Conservation (phyloP, 2,888 invertebrate species). For the Luperina nickerlii region DNA sequence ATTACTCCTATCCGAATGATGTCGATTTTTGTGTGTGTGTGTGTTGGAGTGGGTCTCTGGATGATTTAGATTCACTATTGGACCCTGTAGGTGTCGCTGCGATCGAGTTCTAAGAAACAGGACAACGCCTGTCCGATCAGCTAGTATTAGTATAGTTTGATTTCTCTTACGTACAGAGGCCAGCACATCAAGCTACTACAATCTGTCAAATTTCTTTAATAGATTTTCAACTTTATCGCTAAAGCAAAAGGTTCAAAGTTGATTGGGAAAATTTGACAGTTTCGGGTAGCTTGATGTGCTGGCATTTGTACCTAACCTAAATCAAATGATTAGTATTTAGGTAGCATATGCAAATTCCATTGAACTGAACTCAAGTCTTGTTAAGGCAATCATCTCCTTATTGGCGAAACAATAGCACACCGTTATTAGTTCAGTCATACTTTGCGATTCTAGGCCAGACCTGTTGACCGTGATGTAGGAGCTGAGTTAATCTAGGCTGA, state of each 20-base stretch:
- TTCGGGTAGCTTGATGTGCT: too few species aligned
- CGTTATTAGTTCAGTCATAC: constrained; percentile 43
- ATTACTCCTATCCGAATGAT: background rate
- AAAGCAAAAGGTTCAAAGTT: too few species aligned
- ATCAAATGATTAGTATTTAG: background rate
- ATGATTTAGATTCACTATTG: background rate
- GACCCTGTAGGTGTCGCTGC: background rate
- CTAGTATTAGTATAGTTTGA: background rate
- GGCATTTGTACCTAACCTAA: background rate
- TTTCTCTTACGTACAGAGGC: background rate
- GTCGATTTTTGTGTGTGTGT: background rate
- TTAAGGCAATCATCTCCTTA: constrained; percentile 53
- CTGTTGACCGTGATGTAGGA: constrained; percentile 13
- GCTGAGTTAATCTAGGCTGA: constrained; percentile 16
- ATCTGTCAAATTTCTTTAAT: too few species aligned
- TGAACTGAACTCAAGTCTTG: background rate
- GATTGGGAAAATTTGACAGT: too few species aligned
- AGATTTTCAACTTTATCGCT: too few species aligned
- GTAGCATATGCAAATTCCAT: constrained; percentile 28
- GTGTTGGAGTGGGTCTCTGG: background rate
- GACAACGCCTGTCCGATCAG: background rate
- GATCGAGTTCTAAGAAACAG: background rate
- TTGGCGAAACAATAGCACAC: constrained; percentile 45
- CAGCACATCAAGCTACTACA: too few species aligned
- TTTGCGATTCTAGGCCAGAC: constrained; percentile 42